Percentiles rank a stretch among this genome's conserved stretches.
phyloP scores from a whole-genome alignment of 2,113 vertebrate species.

The Rana temporaria region DNA sequence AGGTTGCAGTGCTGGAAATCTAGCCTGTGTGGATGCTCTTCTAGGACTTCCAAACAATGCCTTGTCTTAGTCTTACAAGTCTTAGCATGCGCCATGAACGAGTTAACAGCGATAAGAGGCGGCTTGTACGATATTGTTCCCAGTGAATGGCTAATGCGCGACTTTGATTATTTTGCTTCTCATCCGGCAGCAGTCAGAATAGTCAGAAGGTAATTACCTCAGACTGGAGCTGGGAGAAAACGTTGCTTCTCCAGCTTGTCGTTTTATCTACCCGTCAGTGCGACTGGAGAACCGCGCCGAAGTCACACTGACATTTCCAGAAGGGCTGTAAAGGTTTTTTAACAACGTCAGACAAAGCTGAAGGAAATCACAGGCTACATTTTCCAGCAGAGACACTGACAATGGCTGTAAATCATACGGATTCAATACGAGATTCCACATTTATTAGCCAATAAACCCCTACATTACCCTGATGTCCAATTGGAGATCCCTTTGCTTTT shows the following conservation, averaged over 20 bases:
- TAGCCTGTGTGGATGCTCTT: too few relatives aligned
- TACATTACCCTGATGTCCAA: background rate
- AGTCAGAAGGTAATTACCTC: constrained; percentile 52
- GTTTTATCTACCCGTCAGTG: constrained; percentile 46
- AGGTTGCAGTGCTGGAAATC: too few relatives aligned
- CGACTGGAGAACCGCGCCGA: constrained; percentile 17
- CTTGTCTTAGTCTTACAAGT: background rate
- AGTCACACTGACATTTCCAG: constrained; percentile 52
- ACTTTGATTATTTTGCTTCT: constrained; percentile 51
- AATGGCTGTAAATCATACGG: background rate
- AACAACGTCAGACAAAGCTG: background rate
- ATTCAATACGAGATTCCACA: background rate
- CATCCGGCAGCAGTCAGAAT: constrained; percentile 23
- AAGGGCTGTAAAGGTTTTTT: constrained; percentile 23
- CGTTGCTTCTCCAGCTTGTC: constrained; percentile 16
- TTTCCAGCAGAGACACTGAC: background rate
- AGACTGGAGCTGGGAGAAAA: constrained; percentile 21
- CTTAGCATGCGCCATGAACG: background rate
- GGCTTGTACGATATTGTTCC: constrained; percentile 28
- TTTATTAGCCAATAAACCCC: constrained; percentile 24
- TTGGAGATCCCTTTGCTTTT: background rate
- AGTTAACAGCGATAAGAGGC: constrained; percentile 32
- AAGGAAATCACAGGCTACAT: constrained; percentile 2
- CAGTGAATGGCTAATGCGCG: constrained; percentile 40
- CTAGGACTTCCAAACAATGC: too few relatives aligned